phyloP scores from a whole-genome alignment of 2,888 invertebrate species.

The Capitulum mitella region DNA sequence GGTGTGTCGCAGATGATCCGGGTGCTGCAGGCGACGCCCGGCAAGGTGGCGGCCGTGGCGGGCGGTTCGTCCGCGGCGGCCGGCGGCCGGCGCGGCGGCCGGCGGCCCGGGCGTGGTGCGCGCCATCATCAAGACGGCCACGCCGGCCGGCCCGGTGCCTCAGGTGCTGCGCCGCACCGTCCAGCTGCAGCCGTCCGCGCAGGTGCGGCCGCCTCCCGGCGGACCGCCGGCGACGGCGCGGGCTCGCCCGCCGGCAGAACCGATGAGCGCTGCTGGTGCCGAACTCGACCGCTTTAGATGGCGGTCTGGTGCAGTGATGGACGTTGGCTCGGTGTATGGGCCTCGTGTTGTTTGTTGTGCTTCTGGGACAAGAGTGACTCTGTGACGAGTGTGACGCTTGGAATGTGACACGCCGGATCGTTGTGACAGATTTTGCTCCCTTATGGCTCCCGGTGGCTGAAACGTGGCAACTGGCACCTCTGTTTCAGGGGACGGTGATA shows the following conservation, averaged over 20 bases:
- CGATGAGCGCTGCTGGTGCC: too few species aligned
- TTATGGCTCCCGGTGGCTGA: too few species aligned
- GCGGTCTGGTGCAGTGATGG: too few species aligned
- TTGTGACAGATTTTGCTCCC: too few species aligned
- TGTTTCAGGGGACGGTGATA: background rate
- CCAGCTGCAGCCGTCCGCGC: background rate
- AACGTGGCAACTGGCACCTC: too few species aligned
- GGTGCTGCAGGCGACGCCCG: slow-evolving; percentile 16
- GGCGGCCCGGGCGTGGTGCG: background rate
- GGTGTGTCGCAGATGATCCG: slow-evolving; percentile 24
- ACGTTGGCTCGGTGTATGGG: too few species aligned
- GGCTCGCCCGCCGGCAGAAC: too few species aligned
- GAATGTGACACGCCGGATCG: too few species aligned
- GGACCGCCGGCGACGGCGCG: background rate
- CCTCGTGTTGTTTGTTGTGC: too few species aligned
- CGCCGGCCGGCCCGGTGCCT: background rate
- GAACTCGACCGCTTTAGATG: too few species aligned
- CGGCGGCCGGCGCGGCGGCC: background rate
- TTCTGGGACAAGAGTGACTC: too few species aligned
- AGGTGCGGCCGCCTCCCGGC: background rate
- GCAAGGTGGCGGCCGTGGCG: background rate
- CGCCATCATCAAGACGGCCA: slow-evolving; percentile 21
- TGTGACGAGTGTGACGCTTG: too few species aligned
- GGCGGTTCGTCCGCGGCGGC: background rate
- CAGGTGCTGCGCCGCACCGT: slow-evolving; percentile 15